These are phyloP conservation scores for Branchellion lobata DNA, from an alignment of 2,888 invertebrate species.

Conservation along the genomic window DNA sequence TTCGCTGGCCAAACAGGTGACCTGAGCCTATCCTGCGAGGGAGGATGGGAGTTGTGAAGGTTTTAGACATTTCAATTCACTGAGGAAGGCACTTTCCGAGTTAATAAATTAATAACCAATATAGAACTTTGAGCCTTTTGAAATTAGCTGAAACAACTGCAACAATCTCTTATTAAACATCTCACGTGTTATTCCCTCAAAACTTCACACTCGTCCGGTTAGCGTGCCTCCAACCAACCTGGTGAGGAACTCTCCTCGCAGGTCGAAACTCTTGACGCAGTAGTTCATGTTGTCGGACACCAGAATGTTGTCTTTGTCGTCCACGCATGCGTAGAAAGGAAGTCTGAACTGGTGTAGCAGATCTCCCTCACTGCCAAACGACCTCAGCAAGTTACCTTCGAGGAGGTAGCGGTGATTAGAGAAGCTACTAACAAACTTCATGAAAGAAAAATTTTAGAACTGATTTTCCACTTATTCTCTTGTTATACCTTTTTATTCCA, in stretches of 20 bases:
- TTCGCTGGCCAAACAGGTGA: constrained; percentile 44
- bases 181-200: no score
- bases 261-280: constrained; percentile 55
- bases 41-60: background rate
- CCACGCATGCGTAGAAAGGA: constrained; percentile 45
- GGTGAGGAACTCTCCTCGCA: constrained; percentile 49
- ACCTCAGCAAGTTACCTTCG: constrained; percentile 54
- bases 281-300: constrained; percentile 55
- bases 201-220: no score
- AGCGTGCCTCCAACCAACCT: no score
- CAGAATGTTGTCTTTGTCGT: constrained; percentile 52
- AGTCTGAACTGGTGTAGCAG: constrained; percentile 45
- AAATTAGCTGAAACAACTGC: no score
- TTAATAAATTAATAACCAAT: no score
- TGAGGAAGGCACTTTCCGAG: no score
- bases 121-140: no score
- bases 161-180: no score
- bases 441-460: background rate
- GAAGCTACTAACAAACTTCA: background rate
- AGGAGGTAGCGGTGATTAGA: constrained; percentile 54
- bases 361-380: constrained; percentile 53
- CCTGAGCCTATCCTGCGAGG: constrained; percentile 48
- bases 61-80: no score
- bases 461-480: no score
- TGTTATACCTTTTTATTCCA: no score